phyloP scores from a whole-genome alignment of 2,888 invertebrate genomes.

The Tetragonula carbonaria region DNA sequence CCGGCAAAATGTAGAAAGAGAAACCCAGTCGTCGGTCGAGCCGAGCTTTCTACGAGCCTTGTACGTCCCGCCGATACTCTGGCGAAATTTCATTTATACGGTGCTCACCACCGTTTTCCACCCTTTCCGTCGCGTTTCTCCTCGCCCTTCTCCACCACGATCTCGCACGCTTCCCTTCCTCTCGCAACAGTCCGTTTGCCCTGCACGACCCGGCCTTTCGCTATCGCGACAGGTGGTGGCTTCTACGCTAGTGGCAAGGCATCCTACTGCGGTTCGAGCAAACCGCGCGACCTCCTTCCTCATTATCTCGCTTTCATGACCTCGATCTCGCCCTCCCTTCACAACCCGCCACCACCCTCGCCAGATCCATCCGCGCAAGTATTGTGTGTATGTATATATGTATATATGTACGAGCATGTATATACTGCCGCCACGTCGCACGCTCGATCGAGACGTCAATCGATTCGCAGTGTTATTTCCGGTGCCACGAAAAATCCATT shows the following conservation, averaged over 20 bases:
- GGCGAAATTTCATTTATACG: conserved; percentile 49
- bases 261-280: conserved; percentile 36
- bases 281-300: conserved; percentile 49
- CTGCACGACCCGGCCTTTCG: conserved; percentile 14
- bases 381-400: neutral
- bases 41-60: conserved; percentile 9
- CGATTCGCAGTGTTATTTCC: conserved; percentile 45
- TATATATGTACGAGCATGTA: no score
- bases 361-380: neutral
- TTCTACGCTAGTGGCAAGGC: conserved; percentile 1
- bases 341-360: neutral
- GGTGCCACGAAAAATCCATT: conserved; percentile 38
- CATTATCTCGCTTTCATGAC: conserved; percentile 35
- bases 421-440: neutral
- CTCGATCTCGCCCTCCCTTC: conserved; percentile 2
- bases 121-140: neutral
- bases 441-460: conserved; percentile 36
- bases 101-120: conserved; percentile 12
- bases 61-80: conserved; percentile 16
- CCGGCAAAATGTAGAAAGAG: conserved; percentile 13
- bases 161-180: neutral
- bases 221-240: conserved; percentile 43
- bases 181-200: conserved; percentile 9
- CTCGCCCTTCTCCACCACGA: no score
- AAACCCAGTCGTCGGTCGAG: conserved; percentile 3